These are phyloP conservation scores for Hyposoter didymator DNA, from an alignment of 2,888 invertebrate species.

Conservation along the genomic window DNA sequence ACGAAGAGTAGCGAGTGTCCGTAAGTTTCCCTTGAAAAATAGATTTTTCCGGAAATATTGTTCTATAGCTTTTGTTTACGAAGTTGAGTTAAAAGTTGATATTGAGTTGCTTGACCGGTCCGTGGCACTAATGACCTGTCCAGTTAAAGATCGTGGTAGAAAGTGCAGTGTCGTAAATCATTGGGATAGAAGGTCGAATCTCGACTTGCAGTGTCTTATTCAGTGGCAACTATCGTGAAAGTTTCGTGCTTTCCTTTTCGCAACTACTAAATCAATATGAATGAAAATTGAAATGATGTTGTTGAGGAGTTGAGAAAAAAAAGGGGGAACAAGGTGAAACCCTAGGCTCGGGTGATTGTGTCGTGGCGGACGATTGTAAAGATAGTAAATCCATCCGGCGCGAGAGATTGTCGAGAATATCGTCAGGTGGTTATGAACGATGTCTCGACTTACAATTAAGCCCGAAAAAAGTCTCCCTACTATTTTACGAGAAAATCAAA, in stretches of 20 bases:
- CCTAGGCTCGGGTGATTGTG: neutral
- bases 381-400: neutral
- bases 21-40: no score
- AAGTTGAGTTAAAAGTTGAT: slow-evolving; percentile 18
- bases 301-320: neutral
- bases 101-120: slow-evolving; percentile 57
- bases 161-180: slow-evolving; percentile 60
- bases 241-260: slow-evolving; percentile 54
- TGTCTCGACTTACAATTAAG: slow-evolving; percentile 55
- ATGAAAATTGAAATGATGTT: slow-evolving; percentile 8
- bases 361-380: slow-evolving; percentile 5
- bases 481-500: neutral
- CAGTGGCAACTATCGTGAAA: slow-evolving; percentile 48
- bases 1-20: no score
- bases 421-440: neutral
- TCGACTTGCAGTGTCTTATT: slow-evolving; percentile 43
- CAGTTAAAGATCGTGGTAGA: slow-evolving; percentile 52
- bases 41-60: neutral
- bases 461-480: slow-evolving; percentile 36
- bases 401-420: slow-evolving; percentile 13
- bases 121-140: slow-evolving; percentile 56
- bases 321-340: neutral
- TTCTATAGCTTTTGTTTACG: neutral
- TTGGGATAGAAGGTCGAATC: slow-evolving; percentile 39
- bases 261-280: slow-evolving; percentile 28